Evolutionary conservation across 2,888 invertebrate genomes (phyloP), one percentile per base, ranked within the genome.

Genomic region (Sceliomorpha sp.): DNA sequence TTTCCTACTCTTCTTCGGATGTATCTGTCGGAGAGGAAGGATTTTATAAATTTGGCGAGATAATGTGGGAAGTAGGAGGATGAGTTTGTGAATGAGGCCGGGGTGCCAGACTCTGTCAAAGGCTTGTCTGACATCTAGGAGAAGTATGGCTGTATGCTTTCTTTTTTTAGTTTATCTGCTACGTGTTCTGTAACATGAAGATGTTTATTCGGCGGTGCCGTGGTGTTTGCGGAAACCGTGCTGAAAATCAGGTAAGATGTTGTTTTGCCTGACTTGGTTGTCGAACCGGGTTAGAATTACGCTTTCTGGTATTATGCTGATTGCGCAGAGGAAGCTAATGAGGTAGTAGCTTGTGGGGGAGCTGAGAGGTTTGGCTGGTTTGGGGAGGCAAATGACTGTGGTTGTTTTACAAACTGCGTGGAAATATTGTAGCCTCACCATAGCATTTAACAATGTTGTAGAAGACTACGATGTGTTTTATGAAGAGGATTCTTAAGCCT

Each of bases 301-400:
- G 24, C 13, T 26, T 47, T 59, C 45, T 1, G 51, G 20, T 9
- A 45, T 17, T 40, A 59, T 59, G 12, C 51, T 66, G 4, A 51
- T 8, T 1, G 32, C 26, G 45, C 39, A 9, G 2, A 63, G 55
- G 2, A 55, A 34, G 37, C 63, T 63, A n/a, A 55, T 63, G 1
- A 40, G 39, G 1, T 55, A 17, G 24, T 47, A 47, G 36, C 32
- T 63, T 1, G 42, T 36, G 20, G 44, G 40, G 1, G 15, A 24
- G 42, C 10, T 27, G 1, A 45, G 26, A n/a, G 44, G 44, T 27
- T 51, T 51, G 7, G 26, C 39, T 2, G 39, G 12, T 15, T 51
- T 51, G 4, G 37, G 26, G 12, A 39, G 44, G 44, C 44, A 44
- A 9, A 34, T 48, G 3, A 17, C 12, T 29, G 7, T 29, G 2